Conservation (phyloP, 2,113 vertebrate genomes). For the Xerus inauris region DNA sequence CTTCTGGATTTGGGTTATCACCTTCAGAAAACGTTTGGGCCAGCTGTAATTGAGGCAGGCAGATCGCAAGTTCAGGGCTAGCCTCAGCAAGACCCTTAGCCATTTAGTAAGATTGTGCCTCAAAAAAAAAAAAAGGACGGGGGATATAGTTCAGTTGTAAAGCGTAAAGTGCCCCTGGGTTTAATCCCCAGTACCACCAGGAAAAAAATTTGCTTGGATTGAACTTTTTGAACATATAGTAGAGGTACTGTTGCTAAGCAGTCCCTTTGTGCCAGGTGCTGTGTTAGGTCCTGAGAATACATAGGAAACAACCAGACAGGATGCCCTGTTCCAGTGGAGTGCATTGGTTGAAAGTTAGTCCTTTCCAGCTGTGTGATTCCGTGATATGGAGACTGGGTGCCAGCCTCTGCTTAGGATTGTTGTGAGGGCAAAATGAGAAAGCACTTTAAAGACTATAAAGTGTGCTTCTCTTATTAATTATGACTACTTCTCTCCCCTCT, state of each 20-base stretch:
- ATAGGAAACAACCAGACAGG: neutral
- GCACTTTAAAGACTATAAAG: neutral
- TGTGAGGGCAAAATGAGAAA: conserved; percentile 5
- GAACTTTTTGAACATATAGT: neutral
- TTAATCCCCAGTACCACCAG: too few species aligned
- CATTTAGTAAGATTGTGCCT: too few species aligned
- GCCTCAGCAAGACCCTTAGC: too few species aligned
- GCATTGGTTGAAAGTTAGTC: neutral
- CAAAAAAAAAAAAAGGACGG: too few species aligned
- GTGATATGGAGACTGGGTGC: neutral
- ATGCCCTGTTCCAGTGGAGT: neutral
- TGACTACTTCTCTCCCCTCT: neutral
- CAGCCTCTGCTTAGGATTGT: neutral
- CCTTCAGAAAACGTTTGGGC: neutral
- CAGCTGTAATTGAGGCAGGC: too few species aligned
- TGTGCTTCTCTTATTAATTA: conserved; percentile 4
- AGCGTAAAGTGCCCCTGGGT: too few species aligned
- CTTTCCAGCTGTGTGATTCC: neutral
- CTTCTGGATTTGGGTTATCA: neutral
- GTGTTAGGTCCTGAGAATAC: neutral
- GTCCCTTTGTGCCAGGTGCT: neutral
- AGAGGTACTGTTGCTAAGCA: neutral
- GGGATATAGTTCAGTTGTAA: too few species aligned
- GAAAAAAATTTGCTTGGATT: neutral
- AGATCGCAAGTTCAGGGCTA: too few species aligned